These are phyloP conservation scores for Emys orbicularis DNA, from an alignment of 2,797 vertebrate genomes.

Conservation along the genomic window DNA sequence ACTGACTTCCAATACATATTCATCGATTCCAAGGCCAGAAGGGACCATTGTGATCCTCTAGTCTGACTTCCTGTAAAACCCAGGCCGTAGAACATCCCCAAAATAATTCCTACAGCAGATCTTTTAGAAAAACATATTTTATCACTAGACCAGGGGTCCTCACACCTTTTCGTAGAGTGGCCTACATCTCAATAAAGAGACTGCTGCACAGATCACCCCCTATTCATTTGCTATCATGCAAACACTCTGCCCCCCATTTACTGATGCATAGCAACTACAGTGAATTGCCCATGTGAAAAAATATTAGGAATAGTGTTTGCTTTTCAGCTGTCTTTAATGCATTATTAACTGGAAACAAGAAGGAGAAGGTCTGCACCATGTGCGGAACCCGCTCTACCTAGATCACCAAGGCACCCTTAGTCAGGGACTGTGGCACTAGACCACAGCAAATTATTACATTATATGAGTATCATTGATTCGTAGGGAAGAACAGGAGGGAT, in stretches of 20 bases:
- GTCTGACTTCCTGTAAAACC: no score
- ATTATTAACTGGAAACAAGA: neutral
- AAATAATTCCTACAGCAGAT: no score
- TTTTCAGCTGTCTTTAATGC: neutral
- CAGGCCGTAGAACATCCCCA: no score
- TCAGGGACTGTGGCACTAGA: rapidly evolving
- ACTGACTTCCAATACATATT: no score
- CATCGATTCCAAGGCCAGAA: neutral
- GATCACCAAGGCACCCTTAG: rapidly evolving
- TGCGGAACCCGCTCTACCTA: rapidly evolving
- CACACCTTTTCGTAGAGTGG: neutral
- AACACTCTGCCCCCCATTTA: neutral
- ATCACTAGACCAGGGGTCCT: neutral
- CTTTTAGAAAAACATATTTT: no score
- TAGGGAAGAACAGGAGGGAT: neutral
- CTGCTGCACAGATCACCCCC: no score
- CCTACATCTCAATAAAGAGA: neutral
- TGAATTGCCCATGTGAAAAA: neutral
- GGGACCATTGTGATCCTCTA: neutral
- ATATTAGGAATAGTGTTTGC: neutral
- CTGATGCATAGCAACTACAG: neutral
- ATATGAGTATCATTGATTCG: neutral
- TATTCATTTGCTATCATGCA: neutral
- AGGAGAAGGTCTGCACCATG: neutral
- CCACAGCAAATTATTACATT: neutral